Evolutionary conservation across 2,797 vertebrate species (phyloP).

Genomic region (Anguilla megastoma): DNA sequence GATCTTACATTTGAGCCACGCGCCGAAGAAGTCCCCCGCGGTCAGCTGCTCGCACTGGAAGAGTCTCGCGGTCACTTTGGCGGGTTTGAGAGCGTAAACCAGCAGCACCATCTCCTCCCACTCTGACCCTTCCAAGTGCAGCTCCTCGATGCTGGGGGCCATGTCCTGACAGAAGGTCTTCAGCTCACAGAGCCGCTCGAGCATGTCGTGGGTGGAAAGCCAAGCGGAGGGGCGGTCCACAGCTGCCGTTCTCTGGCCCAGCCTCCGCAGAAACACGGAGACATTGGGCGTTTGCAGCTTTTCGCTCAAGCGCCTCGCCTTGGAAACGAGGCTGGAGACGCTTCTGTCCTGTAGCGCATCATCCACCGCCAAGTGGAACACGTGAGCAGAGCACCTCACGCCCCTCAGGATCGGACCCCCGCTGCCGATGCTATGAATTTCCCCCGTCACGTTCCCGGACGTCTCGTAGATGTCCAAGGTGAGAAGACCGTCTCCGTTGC

Average conservation of each 20-base stretch:
- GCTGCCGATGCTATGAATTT: constrained; percentile 20
- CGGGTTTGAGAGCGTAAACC: constrained; percentile 27
- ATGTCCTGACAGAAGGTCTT: constrained; percentile 35
- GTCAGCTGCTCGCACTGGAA: constrained; percentile 32
- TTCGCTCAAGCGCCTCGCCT: constrained; percentile 17
- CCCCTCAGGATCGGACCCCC: constrained; percentile 30
- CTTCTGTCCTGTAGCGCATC: constrained; percentile 28
- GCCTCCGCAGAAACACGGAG: constrained; percentile 18
- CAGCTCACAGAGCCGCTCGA: constrained; percentile 26
- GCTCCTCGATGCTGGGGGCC: constrained; percentile 25
- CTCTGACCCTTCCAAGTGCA: constrained; percentile 27
- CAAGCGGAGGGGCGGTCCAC: constrained; percentile 17
- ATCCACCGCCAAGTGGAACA: constrained; percentile 32
- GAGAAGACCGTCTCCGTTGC: constrained; percentile 14
- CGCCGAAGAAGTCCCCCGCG: constrained; percentile 32
- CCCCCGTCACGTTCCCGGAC: constrained; percentile 24
- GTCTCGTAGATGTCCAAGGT: constrained; percentile 37
- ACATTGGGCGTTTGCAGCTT: constrained; percentile 28
- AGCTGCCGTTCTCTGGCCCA: constrained; percentile 13
- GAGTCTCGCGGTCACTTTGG: constrained; percentile 14
- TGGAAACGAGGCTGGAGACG: constrained; percentile 12
- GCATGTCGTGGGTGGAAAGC: constrained; percentile 35
- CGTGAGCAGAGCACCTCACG: constrained; percentile 31
- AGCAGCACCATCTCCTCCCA: constrained; percentile 31
- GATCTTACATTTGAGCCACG: constrained; percentile 38